Percentiles rank a stretch among this genome's conserved stretches.
These are phyloP conservation scores for Anoplolepis gracilipes DNA, from an alignment of 1,140 invertebrate genomes.

Conservation along the genomic window DNA sequence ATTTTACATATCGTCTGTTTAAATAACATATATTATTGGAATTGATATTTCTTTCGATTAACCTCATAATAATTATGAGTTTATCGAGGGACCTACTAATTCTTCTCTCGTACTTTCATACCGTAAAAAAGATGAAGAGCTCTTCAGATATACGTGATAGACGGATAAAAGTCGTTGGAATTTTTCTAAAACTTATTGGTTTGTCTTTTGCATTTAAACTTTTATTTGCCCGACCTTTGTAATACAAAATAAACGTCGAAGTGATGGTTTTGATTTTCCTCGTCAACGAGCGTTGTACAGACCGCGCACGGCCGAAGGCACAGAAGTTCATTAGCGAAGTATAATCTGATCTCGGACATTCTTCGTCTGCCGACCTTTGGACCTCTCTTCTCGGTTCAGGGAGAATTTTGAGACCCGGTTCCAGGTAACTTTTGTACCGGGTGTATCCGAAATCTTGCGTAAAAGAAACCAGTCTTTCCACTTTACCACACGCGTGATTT, in stretches of 20 bases:
- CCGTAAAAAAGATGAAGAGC: neutral
- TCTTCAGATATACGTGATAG: neutral
- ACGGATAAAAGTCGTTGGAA: constrained; percentile 17
- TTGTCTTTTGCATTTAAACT: constrained; percentile 39
- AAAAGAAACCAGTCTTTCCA: constrained; percentile 52
- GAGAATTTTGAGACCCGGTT: constrained; percentile 69
- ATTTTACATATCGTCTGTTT: neutral
- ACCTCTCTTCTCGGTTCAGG: constrained; percentile 79
- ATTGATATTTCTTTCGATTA: neutral
- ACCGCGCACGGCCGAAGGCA: constrained; percentile 57
- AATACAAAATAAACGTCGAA: constrained; percentile 48
- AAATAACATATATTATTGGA: neutral
- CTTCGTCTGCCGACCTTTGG: constrained; percentile 81
- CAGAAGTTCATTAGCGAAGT: constrained; percentile 83
- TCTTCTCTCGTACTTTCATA: neutral
- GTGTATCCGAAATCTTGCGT: constrained; percentile 69
- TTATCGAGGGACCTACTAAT: neutral
- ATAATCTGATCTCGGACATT: constrained; percentile 81
- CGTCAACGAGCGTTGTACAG: constrained; percentile 63
- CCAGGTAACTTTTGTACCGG: constrained; percentile 77
- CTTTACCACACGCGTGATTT: constrained; percentile 52
- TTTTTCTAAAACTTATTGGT: constrained; percentile 53
- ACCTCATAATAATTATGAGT: constrained; percentile 15
- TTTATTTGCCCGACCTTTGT: constrained; percentile 54
- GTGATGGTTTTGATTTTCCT: constrained; percentile 60